Conservation (phyloP, 2,888 invertebrate genomes). For the Pachycephus smyrnensis region DNA sequence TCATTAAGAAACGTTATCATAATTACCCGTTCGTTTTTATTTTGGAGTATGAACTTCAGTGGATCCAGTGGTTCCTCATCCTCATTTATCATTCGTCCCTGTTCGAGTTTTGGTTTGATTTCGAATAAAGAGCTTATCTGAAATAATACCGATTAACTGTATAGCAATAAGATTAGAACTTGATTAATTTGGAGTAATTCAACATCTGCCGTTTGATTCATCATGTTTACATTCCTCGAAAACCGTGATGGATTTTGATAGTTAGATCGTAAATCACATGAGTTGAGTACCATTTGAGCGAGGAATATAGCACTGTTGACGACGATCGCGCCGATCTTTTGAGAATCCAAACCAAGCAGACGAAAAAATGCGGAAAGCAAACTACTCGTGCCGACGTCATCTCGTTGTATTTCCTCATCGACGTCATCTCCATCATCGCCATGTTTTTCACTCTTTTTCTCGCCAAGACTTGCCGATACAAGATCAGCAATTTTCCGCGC, state of each 20-base stretch:
- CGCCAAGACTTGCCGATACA: slow-evolving; percentile 71
- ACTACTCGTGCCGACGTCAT: slow-evolving; percentile 40
- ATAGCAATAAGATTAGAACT: neutral
- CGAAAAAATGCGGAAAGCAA: slow-evolving; percentile 73
- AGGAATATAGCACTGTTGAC: slow-evolving; percentile 86
- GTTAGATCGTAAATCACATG: neutral
- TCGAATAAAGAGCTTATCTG: slow-evolving; percentile 75
- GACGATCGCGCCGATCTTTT: slow-evolving; percentile 83
- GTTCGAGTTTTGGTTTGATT: slow-evolving; percentile 64
- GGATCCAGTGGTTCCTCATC: slow-evolving; percentile 57
- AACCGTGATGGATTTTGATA: neutral
- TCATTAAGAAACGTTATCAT: neutral
- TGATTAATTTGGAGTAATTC: neutral
- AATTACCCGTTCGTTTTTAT: slow-evolving; percentile 70
- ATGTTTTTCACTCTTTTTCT: slow-evolving; percentile 44
- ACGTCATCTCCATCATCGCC: slow-evolving; percentile 47
- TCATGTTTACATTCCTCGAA: slow-evolving; percentile 4
- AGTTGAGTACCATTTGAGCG: slow-evolving; percentile 79
- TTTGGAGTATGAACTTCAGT: slow-evolving; percentile 75
- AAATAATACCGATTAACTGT: slow-evolving; percentile 39
- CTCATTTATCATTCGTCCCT: slow-evolving; percentile 39
- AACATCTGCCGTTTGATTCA: slow-evolving; percentile 18
- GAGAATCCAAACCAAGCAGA: slow-evolving; percentile 81
- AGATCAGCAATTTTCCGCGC: slow-evolving; percentile 74
- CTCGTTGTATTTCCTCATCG: slow-evolving; percentile 44